phyloP scores from a whole-genome alignment of 2,113 vertebrate species.

The Bubo scandiacus region DNA sequence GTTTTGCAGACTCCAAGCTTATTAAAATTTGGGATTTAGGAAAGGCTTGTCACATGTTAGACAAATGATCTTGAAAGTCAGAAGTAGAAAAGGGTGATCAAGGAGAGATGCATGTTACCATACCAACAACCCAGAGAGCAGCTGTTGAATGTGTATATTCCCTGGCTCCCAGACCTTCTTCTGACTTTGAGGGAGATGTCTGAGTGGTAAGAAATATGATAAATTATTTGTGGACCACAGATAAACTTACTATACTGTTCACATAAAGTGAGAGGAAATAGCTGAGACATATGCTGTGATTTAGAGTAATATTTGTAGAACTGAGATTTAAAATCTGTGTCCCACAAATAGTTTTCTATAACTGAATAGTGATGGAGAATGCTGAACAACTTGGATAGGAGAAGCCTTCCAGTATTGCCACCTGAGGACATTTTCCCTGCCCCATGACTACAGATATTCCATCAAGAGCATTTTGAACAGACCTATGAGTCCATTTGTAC shows the following conservation, averaged over 20 bases:
- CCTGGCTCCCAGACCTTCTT: background rate
- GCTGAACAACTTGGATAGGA: background rate
- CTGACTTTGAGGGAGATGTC: background rate
- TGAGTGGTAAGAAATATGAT: background rate
- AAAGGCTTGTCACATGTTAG: background rate
- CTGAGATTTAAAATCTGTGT: background rate
- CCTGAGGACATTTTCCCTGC: background rate
- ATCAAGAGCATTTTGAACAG: background rate
- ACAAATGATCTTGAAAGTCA: slow-evolving; percentile 3
- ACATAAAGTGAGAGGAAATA: background rate
- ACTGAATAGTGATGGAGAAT: background rate
- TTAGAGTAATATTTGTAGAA: background rate
- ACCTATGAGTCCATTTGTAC: background rate
- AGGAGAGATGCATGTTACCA: slow-evolving; percentile 21
- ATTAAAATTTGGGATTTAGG: slow-evolving; percentile 1
- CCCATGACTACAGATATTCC: background rate
- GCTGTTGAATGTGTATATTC: background rate
- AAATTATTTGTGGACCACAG: background rate
- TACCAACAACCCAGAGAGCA: background rate
- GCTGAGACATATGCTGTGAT: background rate
- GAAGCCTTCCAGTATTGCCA: background rate
- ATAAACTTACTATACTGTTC: background rate
- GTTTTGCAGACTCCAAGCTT: background rate
- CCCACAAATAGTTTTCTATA: background rate
- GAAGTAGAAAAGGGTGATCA: background rate